These are phyloP conservation scores for Noctua janthe DNA, from an alignment of 2,888 invertebrate species.

Conservation along the genomic window DNA sequence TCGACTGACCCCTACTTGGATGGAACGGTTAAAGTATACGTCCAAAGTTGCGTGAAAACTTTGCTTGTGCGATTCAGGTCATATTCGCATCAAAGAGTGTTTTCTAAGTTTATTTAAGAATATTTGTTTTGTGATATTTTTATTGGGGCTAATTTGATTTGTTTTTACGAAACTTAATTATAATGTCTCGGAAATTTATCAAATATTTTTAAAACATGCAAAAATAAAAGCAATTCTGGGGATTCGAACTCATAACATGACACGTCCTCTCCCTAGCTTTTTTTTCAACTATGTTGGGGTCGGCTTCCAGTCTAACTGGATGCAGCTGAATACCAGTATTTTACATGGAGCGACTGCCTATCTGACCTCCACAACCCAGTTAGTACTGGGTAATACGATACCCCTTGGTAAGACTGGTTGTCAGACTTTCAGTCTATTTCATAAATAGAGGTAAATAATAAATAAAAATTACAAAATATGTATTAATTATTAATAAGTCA, in stretches of 20 bases:
- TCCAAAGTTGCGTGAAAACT: neutral
- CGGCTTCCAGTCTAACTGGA: too few species aligned
- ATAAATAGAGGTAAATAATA: too few species aligned
- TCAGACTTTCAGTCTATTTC: neutral
- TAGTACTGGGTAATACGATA: neutral
- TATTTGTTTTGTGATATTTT: neutral
- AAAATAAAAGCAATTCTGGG: too few species aligned
- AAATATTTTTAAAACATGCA: too few species aligned
- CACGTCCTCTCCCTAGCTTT: too few species aligned
- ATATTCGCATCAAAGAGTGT: neutral
- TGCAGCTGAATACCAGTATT: neutral
- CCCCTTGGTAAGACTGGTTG: neutral
- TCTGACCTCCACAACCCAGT: neutral
- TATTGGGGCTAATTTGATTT: too few species aligned
- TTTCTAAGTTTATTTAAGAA: neutral
- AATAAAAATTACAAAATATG: too few species aligned
- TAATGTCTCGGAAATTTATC: too few species aligned
- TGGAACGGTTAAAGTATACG: neutral
- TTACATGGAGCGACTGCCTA: neutral
- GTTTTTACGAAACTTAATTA: too few species aligned
- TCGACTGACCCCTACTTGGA: constrained; percentile 1
- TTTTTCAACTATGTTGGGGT: too few species aligned
- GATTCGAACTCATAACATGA: too few species aligned
- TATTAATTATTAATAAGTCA: too few species aligned
- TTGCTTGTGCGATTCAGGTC: neutral